These are phyloP conservation scores for Dolichotis patagonum DNA, from an alignment of 2,113 vertebrate genomes.

Conservation along the genomic window DNA sequence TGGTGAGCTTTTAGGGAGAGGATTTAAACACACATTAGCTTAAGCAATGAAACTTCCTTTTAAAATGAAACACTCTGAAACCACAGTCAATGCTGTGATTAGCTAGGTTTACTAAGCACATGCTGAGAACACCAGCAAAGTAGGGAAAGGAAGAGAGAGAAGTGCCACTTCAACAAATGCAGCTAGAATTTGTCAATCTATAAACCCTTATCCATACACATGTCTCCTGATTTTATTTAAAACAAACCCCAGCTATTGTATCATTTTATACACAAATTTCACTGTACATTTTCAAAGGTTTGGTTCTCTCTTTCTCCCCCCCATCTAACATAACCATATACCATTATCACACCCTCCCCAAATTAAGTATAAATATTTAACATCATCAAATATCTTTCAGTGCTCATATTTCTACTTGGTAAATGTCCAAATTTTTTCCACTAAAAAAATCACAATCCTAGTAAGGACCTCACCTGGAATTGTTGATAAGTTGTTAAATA, in stretches of 20 bases:
- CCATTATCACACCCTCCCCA: background rate
- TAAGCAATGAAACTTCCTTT: constrained; percentile 21
- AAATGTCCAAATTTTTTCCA: background rate
- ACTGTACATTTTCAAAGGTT: background rate
- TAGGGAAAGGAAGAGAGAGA: background rate
- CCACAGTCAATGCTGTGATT: background rate
- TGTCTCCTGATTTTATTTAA: background rate
- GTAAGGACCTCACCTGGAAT: background rate
- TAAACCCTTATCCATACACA: background rate
- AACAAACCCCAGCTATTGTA: background rate
- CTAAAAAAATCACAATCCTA: background rate
- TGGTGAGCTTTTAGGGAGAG: background rate
- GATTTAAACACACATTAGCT: background rate
- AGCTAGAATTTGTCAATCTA: background rate
- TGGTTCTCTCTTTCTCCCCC: background rate
- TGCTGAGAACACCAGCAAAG: background rate
- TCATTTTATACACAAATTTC: background rate
- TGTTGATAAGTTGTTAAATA: background rate
- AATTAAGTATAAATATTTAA: background rate
- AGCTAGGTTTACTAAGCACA: background rate
- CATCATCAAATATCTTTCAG: background rate
- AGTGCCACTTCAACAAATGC: background rate
- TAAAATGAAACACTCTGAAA: constrained; percentile 2
- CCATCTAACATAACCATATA: background rate
- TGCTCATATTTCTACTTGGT: background rate